These are phyloP conservation scores for Trinectes maculatus DNA, from an alignment of 2,113 vertebrate genomes.

Conservation along the genomic window DNA sequence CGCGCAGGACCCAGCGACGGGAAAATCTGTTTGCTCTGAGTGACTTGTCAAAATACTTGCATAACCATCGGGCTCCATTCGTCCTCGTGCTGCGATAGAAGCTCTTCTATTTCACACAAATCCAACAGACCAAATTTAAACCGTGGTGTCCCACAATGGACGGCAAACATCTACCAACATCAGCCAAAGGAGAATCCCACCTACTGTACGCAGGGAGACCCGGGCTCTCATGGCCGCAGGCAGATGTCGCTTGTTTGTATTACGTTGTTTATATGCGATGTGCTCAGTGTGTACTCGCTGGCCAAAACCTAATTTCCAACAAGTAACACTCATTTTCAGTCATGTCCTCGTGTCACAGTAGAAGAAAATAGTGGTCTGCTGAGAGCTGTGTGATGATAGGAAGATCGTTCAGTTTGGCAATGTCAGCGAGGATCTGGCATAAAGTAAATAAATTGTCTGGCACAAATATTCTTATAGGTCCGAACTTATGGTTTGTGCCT, in stretches of 20 bases:
- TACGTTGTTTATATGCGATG: constrained; percentile 3
- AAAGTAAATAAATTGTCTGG: too few species aligned
- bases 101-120: constrained; percentile 52
- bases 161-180: constrained; percentile 61
- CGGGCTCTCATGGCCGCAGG: constrained; percentile 3
- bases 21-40: constrained; percentile 62
- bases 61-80: constrained; percentile 40
- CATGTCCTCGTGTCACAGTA: not conserved
- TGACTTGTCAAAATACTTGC: constrained; percentile 52
- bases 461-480: too few species aligned
- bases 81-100: constrained; percentile 60
- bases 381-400: not conserved
- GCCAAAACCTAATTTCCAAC: too few species aligned
- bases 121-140: constrained; percentile 64
- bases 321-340: not conserved
- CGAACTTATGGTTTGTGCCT: not conserved
- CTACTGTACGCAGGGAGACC: constrained; percentile 24
- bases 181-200: constrained; percentile 55
- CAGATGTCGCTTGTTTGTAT: constrained; percentile 5
- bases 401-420: not conserved
- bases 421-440: not conserved
- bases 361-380: not conserved
- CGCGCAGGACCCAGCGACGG: constrained; percentile 41
- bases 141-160: constrained; percentile 65
- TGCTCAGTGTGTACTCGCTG: not conserved